Evolutionary conservation across 2,888 invertebrate species (phyloP), one percentile per base, ranked within the genome.

Genomic region (Polydrusus cervinus): DNA sequence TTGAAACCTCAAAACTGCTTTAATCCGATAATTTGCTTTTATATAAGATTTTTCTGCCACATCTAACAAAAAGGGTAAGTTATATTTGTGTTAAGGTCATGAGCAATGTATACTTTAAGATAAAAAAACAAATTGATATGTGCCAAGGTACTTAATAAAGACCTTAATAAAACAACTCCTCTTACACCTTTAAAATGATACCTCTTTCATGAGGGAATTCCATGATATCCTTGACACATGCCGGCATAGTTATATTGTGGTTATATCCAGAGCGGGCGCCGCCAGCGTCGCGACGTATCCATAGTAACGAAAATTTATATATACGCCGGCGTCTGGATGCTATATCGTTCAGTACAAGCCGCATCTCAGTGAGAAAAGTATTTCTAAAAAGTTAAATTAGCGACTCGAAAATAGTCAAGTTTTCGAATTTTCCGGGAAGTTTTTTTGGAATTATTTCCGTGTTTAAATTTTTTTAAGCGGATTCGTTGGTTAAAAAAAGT

Each of bases 301-400:
- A 84, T 83, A 81, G 81, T 78, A 78, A 85, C 83, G 79, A 67
- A 77, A 82, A 79, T 79, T 84, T 74, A 84, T 86, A 86, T 83
- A 85, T 84, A 83, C 82, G 76, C 66, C 71, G 73, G 84, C 85
- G 85, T 84, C 85, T 83, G 81, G 84, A 84, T 83, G 84, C 81
- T 75, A 71, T 64, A 81, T 80, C 84, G 84, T 84, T 85, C 83
- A 85, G 83, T 84, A 34, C 53, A 68, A 45, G 16, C 62, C 51
- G 45, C 45, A 65, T 49, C 65, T 34, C 25, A 16, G 8, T 60
- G 60, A 57, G 60, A 25, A 55, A 45, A 20, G 14, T 30, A 16
- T 49, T 64, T 53, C 16, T 40, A 6, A 30, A 55, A 34, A 55
- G 43, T n/a, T 51, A 34, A 55, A 10, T 11, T 11, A 30, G 2